Evolutionary conservation across 2,797 vertebrate species (phyloP), one percentile per base, ranked within the genome.

Genomic region (Typhlichthys subterraneus): DNA sequence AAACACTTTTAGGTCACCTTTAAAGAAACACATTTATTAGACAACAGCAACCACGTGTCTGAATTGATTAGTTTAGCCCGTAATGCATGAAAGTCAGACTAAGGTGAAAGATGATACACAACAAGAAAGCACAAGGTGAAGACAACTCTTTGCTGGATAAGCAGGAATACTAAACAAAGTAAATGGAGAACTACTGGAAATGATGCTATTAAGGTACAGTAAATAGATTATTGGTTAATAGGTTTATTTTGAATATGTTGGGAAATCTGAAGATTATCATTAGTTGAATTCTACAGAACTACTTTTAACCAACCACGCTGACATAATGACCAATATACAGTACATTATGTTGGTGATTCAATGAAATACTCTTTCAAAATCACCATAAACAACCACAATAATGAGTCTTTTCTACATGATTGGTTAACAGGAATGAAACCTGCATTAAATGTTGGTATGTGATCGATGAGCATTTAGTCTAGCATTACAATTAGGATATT

Each of bases 371-470:
- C 48, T 73, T 78, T 72, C 49, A 48, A 64, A 61, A 77, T 81
- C 55, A 79, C 63, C 2, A 10, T 53, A 48, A 72, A 48, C 54
- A 67, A 42, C 38, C 7, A 7, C 50, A 69, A 57, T 74, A 72
- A 79, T 82, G 73, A 73, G 83, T 80, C 68, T 67, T 60, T 71
- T 78, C 77, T 56, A 79, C 63, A 64, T 73, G 71, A 72, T 66
- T 76, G 82, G 83, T 85, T 85, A 87, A 76, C 64, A 60, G 23
- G 17, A 56, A 11, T 57, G 53, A 67, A 51, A 53, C 45, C 7
- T 55, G 46, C 70, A 52, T 80, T 85, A 84, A 70, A 75, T 59
- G 76, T 59, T 8, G 23, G 73, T 63, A 57, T 38, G 63, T 46
- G 73, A 74, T 76, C 77, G 65, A 58, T 72, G 70, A 78, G 66